These are phyloP conservation scores for Parauchenoglanis punctatus DNA, from an alignment of 2,797 vertebrate species.

Conservation along the genomic window DNA sequence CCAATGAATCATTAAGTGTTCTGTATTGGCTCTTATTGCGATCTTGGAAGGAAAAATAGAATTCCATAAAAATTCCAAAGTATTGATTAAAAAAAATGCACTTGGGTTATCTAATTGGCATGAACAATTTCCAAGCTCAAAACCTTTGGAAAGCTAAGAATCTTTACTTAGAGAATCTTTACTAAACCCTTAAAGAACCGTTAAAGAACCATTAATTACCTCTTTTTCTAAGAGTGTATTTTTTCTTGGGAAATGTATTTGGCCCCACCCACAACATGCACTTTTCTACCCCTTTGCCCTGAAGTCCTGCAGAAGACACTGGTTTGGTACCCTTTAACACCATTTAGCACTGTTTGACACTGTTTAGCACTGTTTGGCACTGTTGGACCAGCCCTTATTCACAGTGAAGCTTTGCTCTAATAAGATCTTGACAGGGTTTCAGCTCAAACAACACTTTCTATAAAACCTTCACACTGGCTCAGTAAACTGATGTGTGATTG, in stretches of 20 bases:
- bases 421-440: slow-evolving; percentile 78
- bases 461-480: slow-evolving; percentile 78
- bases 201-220: background rate
- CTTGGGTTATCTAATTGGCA: background rate
- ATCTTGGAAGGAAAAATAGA: background rate
- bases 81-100: background rate
- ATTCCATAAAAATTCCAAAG: background rate
- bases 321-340: background rate
- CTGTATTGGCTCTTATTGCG: background rate
- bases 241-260: background rate
- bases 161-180: background rate
- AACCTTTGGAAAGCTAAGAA: background rate
- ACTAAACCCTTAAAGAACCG: background rate
- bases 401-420: slow-evolving; percentile 72
- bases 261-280: slow-evolving; percentile 9
- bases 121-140: background rate
- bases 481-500: slow-evolving; percentile 70
- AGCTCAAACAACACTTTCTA: slow-evolving; percentile 75
- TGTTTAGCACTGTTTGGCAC: background rate
- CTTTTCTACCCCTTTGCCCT: background rate
- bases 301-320: slow-evolving; percentile 47
- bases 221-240: background rate
- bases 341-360: background rate
- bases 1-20: background rate
- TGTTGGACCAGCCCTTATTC: slow-evolving; percentile 69